Base-by-base conservation (phyloP, 2,888 invertebrate species). In the Cacoxenus indagator region DNA sequence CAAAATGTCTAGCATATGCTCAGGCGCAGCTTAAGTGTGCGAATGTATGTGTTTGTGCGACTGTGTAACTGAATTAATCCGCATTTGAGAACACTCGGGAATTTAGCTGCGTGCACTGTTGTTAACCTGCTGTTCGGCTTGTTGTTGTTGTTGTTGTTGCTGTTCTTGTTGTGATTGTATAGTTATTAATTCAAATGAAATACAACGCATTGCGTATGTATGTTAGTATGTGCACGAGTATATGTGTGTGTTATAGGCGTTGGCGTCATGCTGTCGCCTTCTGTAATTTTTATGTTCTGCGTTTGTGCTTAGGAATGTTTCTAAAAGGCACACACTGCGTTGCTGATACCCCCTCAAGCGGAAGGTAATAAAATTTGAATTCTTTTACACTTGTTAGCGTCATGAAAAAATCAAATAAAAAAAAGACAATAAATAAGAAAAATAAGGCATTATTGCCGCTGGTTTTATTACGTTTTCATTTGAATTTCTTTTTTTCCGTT, bases 41-140 rank as follows among this genome's bases (percentile, higher is more conserved):
- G 6, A 17, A 17, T 45, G 43, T 62, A 22, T 62, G 27, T 45
- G 61, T 17, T 26, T 48, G 26, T 27, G 54, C 48, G 37, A 17
- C 26, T 61, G 27, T 64, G 57, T 64, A 31, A 31, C 69, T 67
- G 75, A 83, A 78, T 82, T 78, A 82, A 81, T 82, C 76, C 79
- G 70, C 71, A 76, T 67, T 73, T 69, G 73, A 75, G 73, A 67
- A 59, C 61, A 65, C 69, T 71, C 64, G 57, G 70, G 67, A 48
- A 45, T 61, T 54, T 62, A 43, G 55, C 31, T 24, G 65, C 65
- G 46, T 78, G 66, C 45, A 54, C 45, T 64, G 72, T 76, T 83
- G 82, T 80, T 76, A 83, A 78, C 78, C 78, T 75, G 81, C 74
- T 82, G 29, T 51, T 37, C 37, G 46, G 27, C 4, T 31, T 31